A percentile compares a stretch with the other conserved stretches of the same genome.
These are phyloP conservation scores for Dolichomitus sp. DNA, from an alignment of 2,888 invertebrate species.

Conservation along the genomic window DNA sequence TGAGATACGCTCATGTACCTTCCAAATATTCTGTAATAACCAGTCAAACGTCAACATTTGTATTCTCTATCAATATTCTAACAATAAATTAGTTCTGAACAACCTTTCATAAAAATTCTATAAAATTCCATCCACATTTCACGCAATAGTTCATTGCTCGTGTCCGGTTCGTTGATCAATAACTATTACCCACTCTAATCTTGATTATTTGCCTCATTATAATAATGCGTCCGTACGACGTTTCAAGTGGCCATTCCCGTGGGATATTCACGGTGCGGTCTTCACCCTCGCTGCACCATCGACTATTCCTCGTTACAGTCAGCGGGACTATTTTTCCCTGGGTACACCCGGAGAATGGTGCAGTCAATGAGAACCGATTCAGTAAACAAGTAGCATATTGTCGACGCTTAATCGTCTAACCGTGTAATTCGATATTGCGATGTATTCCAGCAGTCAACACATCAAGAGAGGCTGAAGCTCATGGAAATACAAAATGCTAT, in stretches of 20 bases:
- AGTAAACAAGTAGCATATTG: constrained; percentile 85
- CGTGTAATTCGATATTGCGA: constrained; percentile 79
- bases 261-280: constrained; percentile 56
- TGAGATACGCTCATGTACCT: too few species aligned
- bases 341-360: too few species aligned
- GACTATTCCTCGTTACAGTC: constrained; percentile 66
- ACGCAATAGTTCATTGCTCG: neutral
- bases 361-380: constrained; percentile 79
- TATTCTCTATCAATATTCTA: neutral
- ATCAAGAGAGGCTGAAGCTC: neutral
- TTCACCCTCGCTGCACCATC: constrained; percentile 63
- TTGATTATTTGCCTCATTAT: constrained; percentile 58
- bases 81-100: neutral
- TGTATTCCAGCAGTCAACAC: neutral
- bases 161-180: constrained; percentile 46
- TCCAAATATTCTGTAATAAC: neutral
- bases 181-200: constrained; percentile 48
- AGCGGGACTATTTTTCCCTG: constrained; percentile 47
- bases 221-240: constrained; percentile 63
- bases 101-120: constrained; percentile 11
- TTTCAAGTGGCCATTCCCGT: constrained; percentile 67
- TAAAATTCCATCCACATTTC: constrained; percentile 2
- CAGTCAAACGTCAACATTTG: neutral
- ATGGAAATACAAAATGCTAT: neutral
- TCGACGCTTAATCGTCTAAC: constrained; percentile 76